Percentiles rank a stretch among this genome's conserved stretches.
phyloP scores from a whole-genome alignment of 2,888 invertebrate genomes.

The Andricus curvator region DNA sequence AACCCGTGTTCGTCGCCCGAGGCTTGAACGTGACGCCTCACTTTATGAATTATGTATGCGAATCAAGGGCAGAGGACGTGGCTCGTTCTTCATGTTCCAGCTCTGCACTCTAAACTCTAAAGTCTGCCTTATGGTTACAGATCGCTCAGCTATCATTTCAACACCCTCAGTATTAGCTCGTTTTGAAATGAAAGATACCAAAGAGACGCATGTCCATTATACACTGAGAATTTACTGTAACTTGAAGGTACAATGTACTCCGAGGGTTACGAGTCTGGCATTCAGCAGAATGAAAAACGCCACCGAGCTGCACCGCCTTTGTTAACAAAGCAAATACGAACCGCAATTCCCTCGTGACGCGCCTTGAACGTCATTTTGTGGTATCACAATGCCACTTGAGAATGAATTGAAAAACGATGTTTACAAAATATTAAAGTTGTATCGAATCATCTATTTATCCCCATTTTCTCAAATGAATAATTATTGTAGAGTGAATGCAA shows the following conservation, averaged over 20 bases:
- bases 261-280: neutral
- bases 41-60: slow-evolving; percentile 72
- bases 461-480: too few relatives aligned
- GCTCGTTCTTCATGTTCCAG: slow-evolving; percentile 4
- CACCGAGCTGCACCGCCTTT: slow-evolving; percentile 14
- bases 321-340: slow-evolving; percentile 31
- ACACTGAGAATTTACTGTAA: neutral
- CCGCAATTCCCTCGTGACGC: slow-evolving; percentile 22
- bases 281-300: slow-evolving; percentile 19
- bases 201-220: neutral
- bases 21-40: slow-evolving; percentile 64
- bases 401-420: slow-evolving; percentile 10
- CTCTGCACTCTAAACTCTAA: neutral
- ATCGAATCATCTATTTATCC: too few relatives aligned
- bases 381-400: neutral
- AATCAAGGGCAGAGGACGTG: slow-evolving; percentile 46
- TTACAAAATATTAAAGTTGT: too few relatives aligned
- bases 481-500: neutral
- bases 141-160: slow-evolving; percentile 24
- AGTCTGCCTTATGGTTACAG: neutral
- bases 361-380: slow-evolving; percentile 29
- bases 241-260: slow-evolving; percentile 5
- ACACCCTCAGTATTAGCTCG: slow-evolving; percentile 17
- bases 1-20: slow-evolving; percentile 66
- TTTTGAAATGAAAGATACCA: slow-evolving; percentile 4